These are phyloP conservation scores for Drosophila gunungcola DNA, from an alignment of 1,140 invertebrate genomes.

Conservation along the genomic window DNA sequence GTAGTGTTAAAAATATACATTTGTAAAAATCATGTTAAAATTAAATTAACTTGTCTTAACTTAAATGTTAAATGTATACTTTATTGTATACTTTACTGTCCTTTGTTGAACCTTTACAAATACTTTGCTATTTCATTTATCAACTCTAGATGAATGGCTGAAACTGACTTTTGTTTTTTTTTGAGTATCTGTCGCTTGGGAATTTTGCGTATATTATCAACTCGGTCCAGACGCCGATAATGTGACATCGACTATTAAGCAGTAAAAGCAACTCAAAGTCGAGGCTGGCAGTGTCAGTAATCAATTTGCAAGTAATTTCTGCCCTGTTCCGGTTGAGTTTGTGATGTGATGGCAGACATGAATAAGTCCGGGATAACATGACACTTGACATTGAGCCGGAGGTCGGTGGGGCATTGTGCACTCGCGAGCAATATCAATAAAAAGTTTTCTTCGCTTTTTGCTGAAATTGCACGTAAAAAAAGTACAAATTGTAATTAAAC, in stretches of 20 bases:
- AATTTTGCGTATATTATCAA: background rate
- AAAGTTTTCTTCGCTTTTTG: constrained; percentile 69
- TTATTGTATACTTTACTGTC: background rate
- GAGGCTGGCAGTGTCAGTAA: constrained; percentile 61
- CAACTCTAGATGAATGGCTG: constrained; percentile 8
- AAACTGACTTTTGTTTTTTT: background rate
- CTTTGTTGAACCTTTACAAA: background rate
- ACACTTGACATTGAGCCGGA: constrained; percentile 71
- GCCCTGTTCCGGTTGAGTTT: constrained; percentile 32
- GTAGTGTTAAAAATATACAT: too few relatives aligned
- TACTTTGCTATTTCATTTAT: background rate
- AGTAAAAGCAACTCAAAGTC: constrained; percentile 56
- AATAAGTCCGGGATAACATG: constrained; percentile 74
- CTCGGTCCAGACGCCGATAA: constrained; percentile 35
- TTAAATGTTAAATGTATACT: too few relatives aligned
- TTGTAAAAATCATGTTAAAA: too few relatives aligned
- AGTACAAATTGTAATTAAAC: constrained; percentile 76
- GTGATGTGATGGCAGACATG: constrained; percentile 50
- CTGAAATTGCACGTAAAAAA: constrained; percentile 56
- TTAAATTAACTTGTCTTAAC: too few relatives aligned
- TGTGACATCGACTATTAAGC: constrained; percentile 63
- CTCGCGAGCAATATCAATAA: constrained; percentile 76
- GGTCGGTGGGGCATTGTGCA: constrained; percentile 12
- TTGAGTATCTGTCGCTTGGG: constrained; percentile 7
- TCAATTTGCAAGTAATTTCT: constrained; percentile 76